Conservation (phyloP, 2,113 vertebrate genomes). For the Gambusia holbrooki region DNA sequence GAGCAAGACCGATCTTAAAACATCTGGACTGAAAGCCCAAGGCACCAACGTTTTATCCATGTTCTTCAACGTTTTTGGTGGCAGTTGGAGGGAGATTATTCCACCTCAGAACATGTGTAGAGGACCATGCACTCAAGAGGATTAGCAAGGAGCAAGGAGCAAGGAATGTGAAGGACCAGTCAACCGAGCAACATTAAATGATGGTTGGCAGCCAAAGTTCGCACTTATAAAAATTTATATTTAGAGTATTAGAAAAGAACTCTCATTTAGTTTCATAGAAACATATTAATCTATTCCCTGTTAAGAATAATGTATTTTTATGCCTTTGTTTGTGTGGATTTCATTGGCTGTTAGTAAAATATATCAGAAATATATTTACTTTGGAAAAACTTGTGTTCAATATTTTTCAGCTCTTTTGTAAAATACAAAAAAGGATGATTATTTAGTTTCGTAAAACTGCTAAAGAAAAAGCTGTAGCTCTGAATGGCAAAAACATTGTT, state of each 20-base stretch:
- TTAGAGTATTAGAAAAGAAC: constrained; percentile 5
- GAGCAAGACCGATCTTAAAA: constrained; percentile 70
- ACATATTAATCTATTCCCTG: no score
- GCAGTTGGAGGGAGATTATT: constrained; percentile 60
- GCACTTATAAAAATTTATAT: constrained; percentile 48
- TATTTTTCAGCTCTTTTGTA: no score
- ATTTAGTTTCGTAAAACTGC: no score
- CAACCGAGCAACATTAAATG: constrained; percentile 48
- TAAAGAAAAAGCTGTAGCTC: no score
- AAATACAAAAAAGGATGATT: no score
- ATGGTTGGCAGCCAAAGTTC: constrained; percentile 41
- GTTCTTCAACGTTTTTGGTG: constrained; percentile 46
- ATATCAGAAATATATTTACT: no score
- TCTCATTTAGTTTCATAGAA: not conserved
- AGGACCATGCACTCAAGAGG: constrained; percentile 59
- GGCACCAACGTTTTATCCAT: constrained; percentile 46
- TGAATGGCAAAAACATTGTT: not conserved
- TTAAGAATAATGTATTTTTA: no score
- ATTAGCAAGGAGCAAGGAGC: constrained; percentile 57
- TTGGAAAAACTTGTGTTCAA: no score
- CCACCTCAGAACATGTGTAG: constrained; percentile 37
- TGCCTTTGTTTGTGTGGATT: no score
- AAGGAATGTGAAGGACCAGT: constrained; percentile 49
- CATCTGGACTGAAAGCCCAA: constrained; percentile 64
- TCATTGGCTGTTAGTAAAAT: no score